Evolutionary conservation across 2,797 vertebrate species (phyloP).

Genomic region (Lutjanus campechanus): DNA sequence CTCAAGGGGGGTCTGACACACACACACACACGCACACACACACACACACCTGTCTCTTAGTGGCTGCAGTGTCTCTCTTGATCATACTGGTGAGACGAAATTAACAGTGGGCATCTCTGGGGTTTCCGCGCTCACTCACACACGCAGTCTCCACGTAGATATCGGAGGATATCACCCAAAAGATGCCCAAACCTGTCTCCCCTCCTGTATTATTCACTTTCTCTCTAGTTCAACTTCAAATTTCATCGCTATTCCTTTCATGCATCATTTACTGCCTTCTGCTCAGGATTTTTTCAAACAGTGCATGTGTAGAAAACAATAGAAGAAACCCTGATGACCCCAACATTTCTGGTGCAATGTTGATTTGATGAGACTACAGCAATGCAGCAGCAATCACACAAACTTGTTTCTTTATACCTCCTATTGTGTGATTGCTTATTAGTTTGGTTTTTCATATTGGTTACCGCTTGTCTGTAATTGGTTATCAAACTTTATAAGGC

Average conservation of each 20-base stretch:
- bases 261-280: slow-evolving; percentile 41
- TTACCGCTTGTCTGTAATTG: too few relatives aligned
- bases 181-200: slow-evolving; percentile 27
- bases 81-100: slow-evolving; percentile 46
- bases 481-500: too few relatives aligned
- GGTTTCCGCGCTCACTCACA: slow-evolving; percentile 12
- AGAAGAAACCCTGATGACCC: not conserved
- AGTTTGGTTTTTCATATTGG: too few relatives aligned
- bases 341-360: not conserved
- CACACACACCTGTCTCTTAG: slow-evolving; percentile 11
- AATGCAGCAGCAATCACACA: too few relatives aligned
- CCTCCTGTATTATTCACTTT: slow-evolving; percentile 18
- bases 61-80: slow-evolving; percentile 44
- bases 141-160: not conserved
- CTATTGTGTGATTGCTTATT: too few relatives aligned
- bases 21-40: slow-evolving; percentile 16
- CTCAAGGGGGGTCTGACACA: slow-evolving; percentile 46
- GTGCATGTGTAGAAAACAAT: not conserved
- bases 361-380: not conserved
- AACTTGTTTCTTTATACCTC: too few relatives aligned
- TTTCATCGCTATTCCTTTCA: slow-evolving; percentile 28
- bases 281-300: slow-evolving; percentile 13
- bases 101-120: slow-evolving; percentile 45
- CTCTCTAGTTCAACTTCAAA: slow-evolving; percentile 13
- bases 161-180: slow-evolving; percentile 13